A percentile compares a stretch with the other conserved stretches of the same genome.
Evolutionary conservation across 2,888 invertebrate species (phyloP).

Genomic region (Andrena bicolor): DNA sequence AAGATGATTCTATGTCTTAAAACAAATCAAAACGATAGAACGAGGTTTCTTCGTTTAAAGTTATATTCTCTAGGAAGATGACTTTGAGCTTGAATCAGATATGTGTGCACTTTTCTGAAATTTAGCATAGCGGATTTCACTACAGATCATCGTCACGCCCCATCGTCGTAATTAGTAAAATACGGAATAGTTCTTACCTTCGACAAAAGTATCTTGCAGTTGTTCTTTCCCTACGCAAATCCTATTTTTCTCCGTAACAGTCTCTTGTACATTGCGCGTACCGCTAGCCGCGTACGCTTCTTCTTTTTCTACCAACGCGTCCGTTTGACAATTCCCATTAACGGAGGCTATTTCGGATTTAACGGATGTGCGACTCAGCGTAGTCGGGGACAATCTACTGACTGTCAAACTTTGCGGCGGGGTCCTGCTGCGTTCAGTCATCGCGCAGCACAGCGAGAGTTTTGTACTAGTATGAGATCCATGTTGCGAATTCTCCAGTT

Average conservation of each 20-base stretch:
- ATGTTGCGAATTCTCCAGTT: slow-evolving; percentile 79
- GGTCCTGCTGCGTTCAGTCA: slow-evolving; percentile 84
- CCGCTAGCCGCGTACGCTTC: slow-evolving; percentile 52
- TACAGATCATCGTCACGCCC: too few species aligned
- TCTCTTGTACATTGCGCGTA: slow-evolving; percentile 40
- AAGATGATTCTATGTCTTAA: neutral
- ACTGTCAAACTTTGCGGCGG: slow-evolving; percentile 82
- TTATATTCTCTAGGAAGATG: too few species aligned
- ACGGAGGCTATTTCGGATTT: slow-evolving; percentile 78
- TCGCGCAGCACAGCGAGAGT: slow-evolving; percentile 84
- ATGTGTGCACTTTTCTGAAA: neutral
- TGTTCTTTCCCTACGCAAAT: slow-evolving; percentile 64
- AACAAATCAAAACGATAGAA: neutral
- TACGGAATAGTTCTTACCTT: slow-evolving; percentile 70
- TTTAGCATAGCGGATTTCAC: neutral
- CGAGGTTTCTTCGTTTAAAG: too few species aligned
- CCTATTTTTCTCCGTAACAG: slow-evolving; percentile 59
- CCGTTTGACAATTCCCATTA: slow-evolving; percentile 76
- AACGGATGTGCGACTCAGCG: slow-evolving; percentile 76
- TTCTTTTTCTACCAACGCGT: slow-evolving; percentile 70
- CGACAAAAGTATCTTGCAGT: slow-evolving; percentile 65
- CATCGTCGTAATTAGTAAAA: neutral
- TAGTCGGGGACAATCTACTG: slow-evolving; percentile 79
- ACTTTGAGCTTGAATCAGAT: neutral
- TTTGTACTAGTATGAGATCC: slow-evolving; percentile 82